Percentiles rank a stretch among this genome's conserved stretches.
phyloP scores from a whole-genome alignment of 2,888 invertebrate species.

The Myopa testacea region DNA sequence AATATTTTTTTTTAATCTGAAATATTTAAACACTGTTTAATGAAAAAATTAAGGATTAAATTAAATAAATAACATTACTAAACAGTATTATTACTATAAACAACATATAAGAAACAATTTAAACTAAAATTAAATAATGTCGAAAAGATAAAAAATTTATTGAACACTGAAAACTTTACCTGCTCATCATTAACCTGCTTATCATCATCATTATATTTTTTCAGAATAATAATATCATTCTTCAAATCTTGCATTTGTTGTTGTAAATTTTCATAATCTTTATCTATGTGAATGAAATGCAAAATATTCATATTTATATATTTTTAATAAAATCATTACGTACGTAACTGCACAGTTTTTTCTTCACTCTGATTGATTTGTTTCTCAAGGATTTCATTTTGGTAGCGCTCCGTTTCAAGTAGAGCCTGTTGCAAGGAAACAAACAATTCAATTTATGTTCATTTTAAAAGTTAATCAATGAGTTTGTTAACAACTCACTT shows the following conservation, averaged over 20 bases:
- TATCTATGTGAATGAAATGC: slow-evolving; percentile 46
- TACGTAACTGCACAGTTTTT: slow-evolving; percentile 56
- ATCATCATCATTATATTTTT: slow-evolving; percentile 41
- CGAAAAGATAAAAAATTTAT: too few relatives aligned
- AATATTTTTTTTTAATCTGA: slow-evolving; percentile 59
- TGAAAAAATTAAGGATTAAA: too few relatives aligned
- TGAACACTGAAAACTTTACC: neutral
- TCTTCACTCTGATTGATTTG: slow-evolving; percentile 60
- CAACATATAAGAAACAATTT: too few relatives aligned
- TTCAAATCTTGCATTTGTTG: slow-evolving; percentile 55
- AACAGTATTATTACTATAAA: too few relatives aligned
- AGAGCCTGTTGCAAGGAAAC: slow-evolving; percentile 52
- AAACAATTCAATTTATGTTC: neutral
- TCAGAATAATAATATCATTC: slow-evolving; percentile 47
- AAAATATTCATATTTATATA: neutral
- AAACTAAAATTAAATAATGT: too few relatives aligned
- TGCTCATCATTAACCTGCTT: slow-evolving; percentile 46
- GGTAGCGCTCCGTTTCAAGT: slow-evolving; percentile 64
- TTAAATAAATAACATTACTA: too few relatives aligned
- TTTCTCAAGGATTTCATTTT: slow-evolving; percentile 60
- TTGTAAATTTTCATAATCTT: slow-evolving; percentile 51
- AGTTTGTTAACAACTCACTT: slow-evolving; percentile 49
- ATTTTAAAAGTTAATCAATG: neutral
- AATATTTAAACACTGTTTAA: too few relatives aligned
- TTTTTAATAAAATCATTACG: slow-evolving; percentile 34